phyloP scores from a whole-genome alignment of 2,888 invertebrate species.

The Idaea aversata region DNA sequence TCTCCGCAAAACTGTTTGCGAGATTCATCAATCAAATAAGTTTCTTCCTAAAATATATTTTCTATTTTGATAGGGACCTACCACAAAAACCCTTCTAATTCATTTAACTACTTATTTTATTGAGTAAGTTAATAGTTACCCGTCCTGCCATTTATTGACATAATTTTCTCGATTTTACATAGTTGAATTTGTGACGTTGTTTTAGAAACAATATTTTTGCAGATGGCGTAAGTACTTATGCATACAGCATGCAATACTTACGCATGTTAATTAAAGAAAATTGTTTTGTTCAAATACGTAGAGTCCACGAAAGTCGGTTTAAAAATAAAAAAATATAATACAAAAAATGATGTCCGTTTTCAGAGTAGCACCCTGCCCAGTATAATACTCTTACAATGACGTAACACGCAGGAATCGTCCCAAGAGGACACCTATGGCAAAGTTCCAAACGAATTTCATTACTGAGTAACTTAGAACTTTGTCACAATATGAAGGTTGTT shows the following conservation, averaged over 20 bases:
- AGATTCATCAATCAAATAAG: conserved; percentile 20
- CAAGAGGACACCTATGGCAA: conserved; percentile 37
- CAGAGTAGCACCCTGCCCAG: conserved; percentile 5
- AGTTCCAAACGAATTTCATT: conserved; percentile 42
- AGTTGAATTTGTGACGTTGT: too few relatives aligned
- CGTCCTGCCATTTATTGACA: neutral
- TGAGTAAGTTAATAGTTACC: too few relatives aligned
- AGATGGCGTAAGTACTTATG: too few relatives aligned
- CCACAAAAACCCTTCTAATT: conserved; percentile 1
- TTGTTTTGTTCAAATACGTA: too few relatives aligned
- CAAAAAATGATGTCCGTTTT: conserved; percentile 2
- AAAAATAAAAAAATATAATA: neutral
- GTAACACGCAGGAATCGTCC: conserved; percentile 26
- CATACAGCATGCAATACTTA: too few relatives aligned
- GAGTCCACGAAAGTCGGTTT: too few relatives aligned
- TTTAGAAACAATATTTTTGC: too few relatives aligned
- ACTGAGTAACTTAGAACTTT: conserved; percentile 32
- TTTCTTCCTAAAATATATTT: conserved; percentile 15
- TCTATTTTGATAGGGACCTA: conserved; percentile 7
- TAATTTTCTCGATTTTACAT: too few relatives aligned
- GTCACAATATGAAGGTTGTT: conserved; percentile 11
- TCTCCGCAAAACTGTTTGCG: conserved; percentile 14
- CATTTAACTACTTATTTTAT: neutral
- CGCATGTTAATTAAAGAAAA: too few relatives aligned
- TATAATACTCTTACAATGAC: conserved; percentile 18